A percentile compares a stretch with the other conserved stretches of the same genome.
Conservation (phyloP, 2,888 invertebrate genomes). For the Agrotis clavis region DNA sequence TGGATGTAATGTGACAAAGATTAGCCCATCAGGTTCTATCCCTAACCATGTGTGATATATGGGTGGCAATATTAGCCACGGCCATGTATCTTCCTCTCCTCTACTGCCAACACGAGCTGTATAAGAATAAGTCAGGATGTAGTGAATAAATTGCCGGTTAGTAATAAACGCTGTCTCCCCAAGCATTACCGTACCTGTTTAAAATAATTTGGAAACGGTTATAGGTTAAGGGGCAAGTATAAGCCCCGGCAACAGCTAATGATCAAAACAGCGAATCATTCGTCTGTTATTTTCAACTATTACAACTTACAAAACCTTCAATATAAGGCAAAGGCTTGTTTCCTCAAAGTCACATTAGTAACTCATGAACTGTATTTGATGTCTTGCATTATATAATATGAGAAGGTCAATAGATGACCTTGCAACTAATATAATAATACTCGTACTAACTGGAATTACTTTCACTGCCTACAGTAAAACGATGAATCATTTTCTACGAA, state of each 20-base stretch:
- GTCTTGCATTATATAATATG: neutral
- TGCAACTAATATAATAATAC: slow-evolving; percentile 8
- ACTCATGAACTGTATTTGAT: neutral
- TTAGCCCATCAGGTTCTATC: neutral
- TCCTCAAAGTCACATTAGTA: no score
- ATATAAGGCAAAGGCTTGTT: no score
- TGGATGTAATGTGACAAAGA: neutral
- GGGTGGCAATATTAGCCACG: slow-evolving; percentile 5
- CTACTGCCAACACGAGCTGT: neutral
- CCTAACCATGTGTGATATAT: slow-evolving; percentile 20
- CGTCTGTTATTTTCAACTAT: neutral
- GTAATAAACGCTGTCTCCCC: neutral
- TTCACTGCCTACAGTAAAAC: neutral
- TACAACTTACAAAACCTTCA: no score
- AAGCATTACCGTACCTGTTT: no score
- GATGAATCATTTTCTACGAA: slow-evolving; percentile 29
- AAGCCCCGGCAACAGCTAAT: no score
- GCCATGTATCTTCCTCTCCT: slow-evolving; percentile 1
- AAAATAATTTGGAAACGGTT: no score
- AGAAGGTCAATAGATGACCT: slow-evolving; percentile 4
- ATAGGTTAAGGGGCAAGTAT: no score
- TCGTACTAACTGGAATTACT: slow-evolving; percentile 9
- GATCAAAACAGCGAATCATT: neutral
- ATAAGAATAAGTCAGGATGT: slow-evolving; percentile 16
- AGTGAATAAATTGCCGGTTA: slow-evolving; percentile 10